Evolutionary conservation across 2,888 invertebrate species (phyloP), one percentile per base, ranked within the genome.

Genomic region (Gymnocheta viridis): DNA sequence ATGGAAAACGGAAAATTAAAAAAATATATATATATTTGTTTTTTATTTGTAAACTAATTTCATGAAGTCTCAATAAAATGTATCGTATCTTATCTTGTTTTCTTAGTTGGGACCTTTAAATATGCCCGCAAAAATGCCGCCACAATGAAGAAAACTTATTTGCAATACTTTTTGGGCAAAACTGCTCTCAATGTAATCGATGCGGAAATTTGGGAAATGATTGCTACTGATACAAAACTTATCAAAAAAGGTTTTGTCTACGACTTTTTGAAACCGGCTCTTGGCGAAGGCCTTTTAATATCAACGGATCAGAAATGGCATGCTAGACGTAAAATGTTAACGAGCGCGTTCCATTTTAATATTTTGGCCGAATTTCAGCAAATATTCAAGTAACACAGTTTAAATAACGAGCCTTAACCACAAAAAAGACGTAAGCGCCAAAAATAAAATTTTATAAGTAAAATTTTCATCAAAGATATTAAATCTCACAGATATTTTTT

Each of bases 271-370:
- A 82, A 87, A 7, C 89, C 91, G 7, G 89, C 89, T 4, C 24
- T 90, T 0, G 87, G 87, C 3, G 88, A 88, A 0, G 90, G 90
- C 0, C 74, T 90, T 0, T 54, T 90, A 7, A 89, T 88, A 4
- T 88, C 89, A 2, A 87, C 88, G 10, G 90, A 89, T 60, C 86
- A 89, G 44, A 90, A 91, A 78, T 90, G 90, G 91, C 90, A 90
- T 64, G 29, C 86, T 0, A 85, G 90, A 3, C 87, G 90, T 17
- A 90, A 90, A 82, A 87, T 90, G 87, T 83, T 90, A 3, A 90
- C 91, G 1, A 89, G 89, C 0, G 89, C 91, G 0, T 90, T 90
- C 66, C 90, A 91, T 54, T 91, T 91, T 0, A 91, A 89, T 76
- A 90, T 91, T 60, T 85, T 90, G 35, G 80, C 76, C 6, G 89